Percentiles rank a stretch among this genome's conserved stretches.
phyloP scores from a whole-genome alignment of 2,797 vertebrate genomes.

The Otolemur crassicaudatus region DNA sequence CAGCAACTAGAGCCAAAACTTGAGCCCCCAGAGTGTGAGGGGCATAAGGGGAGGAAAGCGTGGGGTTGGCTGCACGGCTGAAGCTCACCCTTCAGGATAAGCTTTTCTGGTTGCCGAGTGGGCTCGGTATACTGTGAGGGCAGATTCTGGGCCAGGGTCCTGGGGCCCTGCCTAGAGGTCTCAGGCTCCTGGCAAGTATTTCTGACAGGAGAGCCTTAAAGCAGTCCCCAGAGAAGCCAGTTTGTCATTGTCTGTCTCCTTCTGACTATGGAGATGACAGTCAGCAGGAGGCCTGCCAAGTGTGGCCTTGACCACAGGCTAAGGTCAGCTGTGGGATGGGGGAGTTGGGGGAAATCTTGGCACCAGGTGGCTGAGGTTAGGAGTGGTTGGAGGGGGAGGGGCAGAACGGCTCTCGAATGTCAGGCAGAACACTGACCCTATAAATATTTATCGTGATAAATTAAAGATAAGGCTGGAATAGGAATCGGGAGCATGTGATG shows the following conservation, averaged over 20 bases:
- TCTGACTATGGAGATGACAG: neutral
- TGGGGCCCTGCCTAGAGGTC: neutral
- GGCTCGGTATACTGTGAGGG: neutral
- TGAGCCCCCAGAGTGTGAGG: neutral
- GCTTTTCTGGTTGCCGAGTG: neutral
- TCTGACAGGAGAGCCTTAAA: neutral
- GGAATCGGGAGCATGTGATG: neutral
- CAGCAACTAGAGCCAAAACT: neutral
- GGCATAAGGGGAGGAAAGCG: neutral
- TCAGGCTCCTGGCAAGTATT: neutral
- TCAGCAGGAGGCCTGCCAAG: neutral
- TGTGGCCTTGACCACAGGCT: neutral
- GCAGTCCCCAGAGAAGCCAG: neutral
- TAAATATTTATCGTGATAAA: neutral
- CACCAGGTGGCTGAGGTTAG: neutral
- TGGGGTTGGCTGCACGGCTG: neutral
- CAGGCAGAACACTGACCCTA: neutral
- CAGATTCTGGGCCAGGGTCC: neutral
- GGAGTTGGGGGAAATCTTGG: neutral
- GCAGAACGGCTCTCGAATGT: neutral
- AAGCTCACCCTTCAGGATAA: neutral
- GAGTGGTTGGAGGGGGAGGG: neutral
- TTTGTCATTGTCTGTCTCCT: neutral
- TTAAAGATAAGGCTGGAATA: neutral
- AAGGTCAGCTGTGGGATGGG: neutral